Evolutionary conservation across 2,113 vertebrate species (phyloP).

Genomic region (Hyla sarda): DNA sequence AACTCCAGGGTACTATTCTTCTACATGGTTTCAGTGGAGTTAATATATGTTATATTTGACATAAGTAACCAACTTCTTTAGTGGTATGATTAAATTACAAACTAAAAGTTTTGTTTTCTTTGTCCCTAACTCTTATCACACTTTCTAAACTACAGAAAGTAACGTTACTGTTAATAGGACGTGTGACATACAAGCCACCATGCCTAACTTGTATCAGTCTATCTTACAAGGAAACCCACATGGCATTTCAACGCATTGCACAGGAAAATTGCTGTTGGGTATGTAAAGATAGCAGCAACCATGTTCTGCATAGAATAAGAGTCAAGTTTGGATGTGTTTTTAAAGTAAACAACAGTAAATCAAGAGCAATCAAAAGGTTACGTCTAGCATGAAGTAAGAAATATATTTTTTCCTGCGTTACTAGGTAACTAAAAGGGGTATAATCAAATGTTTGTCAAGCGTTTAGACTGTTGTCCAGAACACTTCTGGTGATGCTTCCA

Average conservation of each 20-base stretch:
- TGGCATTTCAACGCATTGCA: neutral
- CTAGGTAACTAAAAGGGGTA: slow-evolving; percentile 47
- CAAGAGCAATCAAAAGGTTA: slow-evolving; percentile 38
- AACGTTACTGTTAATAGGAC: neutral
- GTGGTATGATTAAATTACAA: no score
- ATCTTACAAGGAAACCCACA: neutral
- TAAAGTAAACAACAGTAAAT: slow-evolving; percentile 4
- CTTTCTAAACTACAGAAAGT: neutral
- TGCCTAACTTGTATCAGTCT: neutral
- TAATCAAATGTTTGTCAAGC: slow-evolving; percentile 31
- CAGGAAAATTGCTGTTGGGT: neutral
- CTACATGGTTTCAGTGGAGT: no score
- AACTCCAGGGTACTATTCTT: no score
- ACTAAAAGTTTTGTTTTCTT: neutral
- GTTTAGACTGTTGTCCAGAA: neutral
- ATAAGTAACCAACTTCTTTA: no score
- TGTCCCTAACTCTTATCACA: neutral
- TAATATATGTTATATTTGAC: no score
- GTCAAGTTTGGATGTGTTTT: slow-evolving; percentile 1
- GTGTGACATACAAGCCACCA: neutral
- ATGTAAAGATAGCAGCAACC: slow-evolving; percentile 2
- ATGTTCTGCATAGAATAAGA: slow-evolving; percentile 15
- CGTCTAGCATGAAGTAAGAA: neutral
- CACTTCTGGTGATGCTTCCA: neutral
- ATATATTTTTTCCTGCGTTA: slow-evolving; percentile 16